Conservation (phyloP, 2,113 vertebrate species). For the Alectura lathami region DNA sequence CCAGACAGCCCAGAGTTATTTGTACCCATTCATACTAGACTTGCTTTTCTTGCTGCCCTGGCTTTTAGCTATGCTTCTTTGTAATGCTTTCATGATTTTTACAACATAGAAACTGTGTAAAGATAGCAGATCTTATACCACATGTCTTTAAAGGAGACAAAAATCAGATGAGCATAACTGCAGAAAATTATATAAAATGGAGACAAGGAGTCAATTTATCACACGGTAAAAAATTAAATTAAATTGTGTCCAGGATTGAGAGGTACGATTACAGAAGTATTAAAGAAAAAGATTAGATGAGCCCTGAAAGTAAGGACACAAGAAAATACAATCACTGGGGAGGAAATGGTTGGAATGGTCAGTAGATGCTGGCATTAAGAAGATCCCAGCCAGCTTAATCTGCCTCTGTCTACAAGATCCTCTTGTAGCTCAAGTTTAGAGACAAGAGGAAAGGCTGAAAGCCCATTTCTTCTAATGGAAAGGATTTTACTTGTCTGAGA, state of each 20-base stretch:
- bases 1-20: background rate
- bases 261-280: background rate
- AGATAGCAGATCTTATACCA: background rate
- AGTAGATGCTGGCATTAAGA: background rate
- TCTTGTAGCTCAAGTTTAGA: background rate
- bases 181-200: background rate
- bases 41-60: background rate
- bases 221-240: background rate
- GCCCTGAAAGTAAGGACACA: background rate
- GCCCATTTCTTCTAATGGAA: background rate
- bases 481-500: background rate
- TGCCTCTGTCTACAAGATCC: background rate
- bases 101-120: background rate
- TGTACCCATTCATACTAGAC: background rate
- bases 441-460: background rate
- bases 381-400: background rate
- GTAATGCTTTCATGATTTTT: background rate
- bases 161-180: background rate
- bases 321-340: background rate
- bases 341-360: background rate
- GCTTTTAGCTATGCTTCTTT: background rate
- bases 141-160: background rate
- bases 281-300: background rate
- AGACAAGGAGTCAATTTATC: background rate
- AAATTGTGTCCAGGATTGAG: background rate